phyloP scores from a whole-genome alignment of 2,888 invertebrate species.

The Geotrupes spiniger region DNA sequence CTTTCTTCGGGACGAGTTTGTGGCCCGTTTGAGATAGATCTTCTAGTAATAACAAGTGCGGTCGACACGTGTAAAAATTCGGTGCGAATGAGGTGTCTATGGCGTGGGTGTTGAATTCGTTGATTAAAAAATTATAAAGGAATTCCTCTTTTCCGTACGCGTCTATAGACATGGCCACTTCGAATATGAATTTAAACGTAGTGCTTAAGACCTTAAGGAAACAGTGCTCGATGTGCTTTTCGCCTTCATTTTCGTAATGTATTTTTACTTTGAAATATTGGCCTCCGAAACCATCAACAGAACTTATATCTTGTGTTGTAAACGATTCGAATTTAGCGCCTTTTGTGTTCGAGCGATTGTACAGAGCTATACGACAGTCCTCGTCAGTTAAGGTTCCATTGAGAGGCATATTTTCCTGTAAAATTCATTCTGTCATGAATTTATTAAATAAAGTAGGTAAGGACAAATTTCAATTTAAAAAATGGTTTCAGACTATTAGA shows the following conservation, averaged over 20 bases:
- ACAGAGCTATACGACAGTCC: constrained; percentile 24
- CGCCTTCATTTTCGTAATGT: constrained; percentile 14
- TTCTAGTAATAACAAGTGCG: constrained; percentile 35
- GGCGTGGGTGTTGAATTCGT: constrained; percentile 27
- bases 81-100: constrained; percentile 35
- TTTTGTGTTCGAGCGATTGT: constrained; percentile 16
- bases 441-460: no score
- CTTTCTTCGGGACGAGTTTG: constrained; percentile 32
- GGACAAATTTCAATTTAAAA: no score
- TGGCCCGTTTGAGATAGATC: constrained; percentile 32
- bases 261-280: constrained; percentile 22
- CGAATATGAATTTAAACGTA: constrained; percentile 18
- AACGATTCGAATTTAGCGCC: constrained; percentile 19
- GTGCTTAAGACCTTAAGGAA: constrained; percentile 24
- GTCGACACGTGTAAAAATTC: constrained; percentile 33
- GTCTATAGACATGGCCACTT: constrained; percentile 21
- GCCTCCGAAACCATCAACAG: constrained; percentile 25
- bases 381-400: constrained; percentile 4
- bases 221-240: constrained; percentile 8
- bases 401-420: not conserved
- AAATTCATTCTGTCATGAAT: no score
- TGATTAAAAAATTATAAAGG: constrained; percentile 34
- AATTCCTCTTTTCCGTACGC: constrained; percentile 40
- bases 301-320: constrained; percentile 24
- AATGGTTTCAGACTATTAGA: no score